phyloP scores from a whole-genome alignment of 2,113 vertebrate genomes.

The Callochromis pleurospilus region DNA sequence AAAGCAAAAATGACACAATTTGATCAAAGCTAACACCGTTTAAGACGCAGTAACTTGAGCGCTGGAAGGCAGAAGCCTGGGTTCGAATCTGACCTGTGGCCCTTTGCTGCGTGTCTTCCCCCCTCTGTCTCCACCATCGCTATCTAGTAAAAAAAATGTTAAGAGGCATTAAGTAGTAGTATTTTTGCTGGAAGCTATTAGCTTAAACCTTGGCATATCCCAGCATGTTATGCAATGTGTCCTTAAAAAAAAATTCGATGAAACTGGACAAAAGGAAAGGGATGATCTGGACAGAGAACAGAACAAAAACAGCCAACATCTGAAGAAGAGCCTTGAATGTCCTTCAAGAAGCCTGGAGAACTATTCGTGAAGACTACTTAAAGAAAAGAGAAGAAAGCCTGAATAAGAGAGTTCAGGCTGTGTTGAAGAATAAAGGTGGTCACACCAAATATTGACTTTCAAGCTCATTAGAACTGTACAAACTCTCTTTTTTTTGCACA shows the following conservation, averaged over 20 bases:
- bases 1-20: not conserved
- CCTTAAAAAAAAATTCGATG: fast-evolving
- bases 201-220: not conserved
- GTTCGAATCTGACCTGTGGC: not conserved
- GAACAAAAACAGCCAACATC: not conserved
- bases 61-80: not conserved
- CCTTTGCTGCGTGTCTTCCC: not conserved
- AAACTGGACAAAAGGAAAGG: not conserved
- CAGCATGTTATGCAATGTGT: not conserved
- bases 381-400: not conserved
- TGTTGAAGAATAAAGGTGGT: not conserved
- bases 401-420: not conserved
- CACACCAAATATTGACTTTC: not conserved
- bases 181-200: not conserved
- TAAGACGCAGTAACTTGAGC: not conserved
- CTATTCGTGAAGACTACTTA: not conserved
- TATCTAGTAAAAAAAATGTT: not conserved
- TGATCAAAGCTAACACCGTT: not conserved
- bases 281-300: not conserved
- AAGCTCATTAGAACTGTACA: not conserved
- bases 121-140: not conserved
- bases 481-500: not conserved
- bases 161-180: not conserved
- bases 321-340: not conserved
- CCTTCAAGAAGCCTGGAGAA: not conserved